Conservation (phyloP, 2,888 invertebrate species). For the Lycophotia porphyrea region DNA sequence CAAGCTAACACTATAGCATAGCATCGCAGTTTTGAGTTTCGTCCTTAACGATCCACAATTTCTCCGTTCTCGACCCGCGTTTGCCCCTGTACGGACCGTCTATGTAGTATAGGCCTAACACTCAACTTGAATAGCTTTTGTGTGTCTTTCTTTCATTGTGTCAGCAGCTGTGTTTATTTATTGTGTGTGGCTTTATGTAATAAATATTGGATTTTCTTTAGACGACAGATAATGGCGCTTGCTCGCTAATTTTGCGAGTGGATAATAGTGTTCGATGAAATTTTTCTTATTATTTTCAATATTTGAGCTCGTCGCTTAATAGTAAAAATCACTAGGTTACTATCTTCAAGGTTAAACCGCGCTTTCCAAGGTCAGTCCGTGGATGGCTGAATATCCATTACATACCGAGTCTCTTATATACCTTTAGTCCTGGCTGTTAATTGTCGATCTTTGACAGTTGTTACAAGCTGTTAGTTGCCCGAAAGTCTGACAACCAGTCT, state of each 20-base stretch:
- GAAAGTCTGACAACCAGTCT: background rate
- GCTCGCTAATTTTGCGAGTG: constrained; percentile 37
- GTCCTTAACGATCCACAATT: background rate
- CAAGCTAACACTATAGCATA: background rate
- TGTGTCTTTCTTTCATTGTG: constrained; percentile 55
- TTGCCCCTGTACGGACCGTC: background rate
- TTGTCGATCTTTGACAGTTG: background rate
- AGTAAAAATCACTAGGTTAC: background rate
- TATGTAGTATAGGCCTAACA: constrained; percentile 32
- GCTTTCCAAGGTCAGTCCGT: background rate
- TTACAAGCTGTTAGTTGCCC: background rate
- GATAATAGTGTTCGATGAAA: constrained; percentile 22
- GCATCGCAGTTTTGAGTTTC: constrained; percentile 7
- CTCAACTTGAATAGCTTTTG: constrained; percentile 46
- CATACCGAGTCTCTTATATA: background rate
- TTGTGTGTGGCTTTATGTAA: constrained; percentile 58
- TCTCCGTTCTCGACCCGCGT: background rate
- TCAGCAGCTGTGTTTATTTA: constrained; percentile 59
- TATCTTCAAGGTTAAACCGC: background rate
- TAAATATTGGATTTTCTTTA: constrained; percentile 59
- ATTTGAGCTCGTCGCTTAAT: background rate
- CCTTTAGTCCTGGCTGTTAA: background rate
- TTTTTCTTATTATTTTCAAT: constrained; percentile 14
- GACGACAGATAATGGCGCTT: constrained; percentile 40
- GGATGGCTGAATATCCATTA: background rate